These are phyloP conservation scores for Ormyrus rosae DNA, from an alignment of 2,888 invertebrate genomes.

Conservation along the genomic window DNA sequence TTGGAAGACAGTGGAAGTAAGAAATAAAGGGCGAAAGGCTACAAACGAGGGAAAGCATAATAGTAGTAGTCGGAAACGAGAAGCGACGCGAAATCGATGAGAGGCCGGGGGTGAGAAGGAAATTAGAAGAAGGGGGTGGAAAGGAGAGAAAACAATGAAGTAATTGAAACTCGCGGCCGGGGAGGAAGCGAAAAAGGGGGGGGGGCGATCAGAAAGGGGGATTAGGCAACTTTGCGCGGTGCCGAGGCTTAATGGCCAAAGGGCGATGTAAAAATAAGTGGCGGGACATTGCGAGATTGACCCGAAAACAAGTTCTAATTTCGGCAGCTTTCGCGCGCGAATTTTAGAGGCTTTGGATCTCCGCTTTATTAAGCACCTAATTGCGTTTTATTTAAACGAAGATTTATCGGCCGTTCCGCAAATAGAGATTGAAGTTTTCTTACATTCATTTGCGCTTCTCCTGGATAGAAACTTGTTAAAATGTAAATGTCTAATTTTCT, in stretches of 20 bases:
- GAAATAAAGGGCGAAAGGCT: background rate
- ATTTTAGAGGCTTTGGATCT: too few relatives aligned
- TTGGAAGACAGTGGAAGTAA: background rate
- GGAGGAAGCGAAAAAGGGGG: background rate
- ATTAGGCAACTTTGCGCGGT: conserved; percentile 27
- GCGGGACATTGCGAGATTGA: conserved; percentile 27
- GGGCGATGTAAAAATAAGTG: conserved; percentile 38
- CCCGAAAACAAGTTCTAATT: conserved; percentile 23
- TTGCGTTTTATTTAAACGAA: too few relatives aligned
- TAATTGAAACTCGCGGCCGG: conserved; percentile 39
- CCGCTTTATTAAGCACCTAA: too few relatives aligned
- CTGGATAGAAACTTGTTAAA: too few relatives aligned
- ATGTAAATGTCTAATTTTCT: too few relatives aligned
- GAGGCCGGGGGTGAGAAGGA: background rate
- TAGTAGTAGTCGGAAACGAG: background rate
- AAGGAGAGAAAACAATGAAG: conserved; percentile 35
- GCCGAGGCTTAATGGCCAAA: conserved; percentile 20
- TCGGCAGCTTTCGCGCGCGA: too few relatives aligned
- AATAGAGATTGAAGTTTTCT: too few relatives aligned
- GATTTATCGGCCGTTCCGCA: too few relatives aligned
- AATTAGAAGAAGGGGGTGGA: conserved; percentile 10
- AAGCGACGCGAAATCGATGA: background rate
- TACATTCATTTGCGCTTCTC: too few relatives aligned
- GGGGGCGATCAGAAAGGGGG: conserved; percentile 21
- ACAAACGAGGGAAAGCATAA: background rate